These are phyloP conservation scores for Chymomyza caudatula DNA, from an alignment of 2,888 invertebrate genomes.

Conservation along the genomic window DNA sequence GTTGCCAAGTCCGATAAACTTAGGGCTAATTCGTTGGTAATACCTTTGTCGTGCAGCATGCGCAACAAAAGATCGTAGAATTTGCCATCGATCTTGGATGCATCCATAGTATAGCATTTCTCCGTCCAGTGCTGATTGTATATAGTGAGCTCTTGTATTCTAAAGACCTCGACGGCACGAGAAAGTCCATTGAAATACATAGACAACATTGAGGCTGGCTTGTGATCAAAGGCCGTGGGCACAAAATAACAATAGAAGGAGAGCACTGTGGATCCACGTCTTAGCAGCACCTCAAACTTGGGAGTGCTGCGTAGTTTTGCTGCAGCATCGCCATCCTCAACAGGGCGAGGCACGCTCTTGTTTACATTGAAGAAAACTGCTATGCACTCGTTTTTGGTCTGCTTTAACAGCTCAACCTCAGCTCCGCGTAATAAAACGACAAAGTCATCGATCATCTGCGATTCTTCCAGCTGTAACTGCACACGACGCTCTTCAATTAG, in stretches of 20 bases:
- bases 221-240: slow-evolving; percentile 22
- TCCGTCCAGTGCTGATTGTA: slow-evolving; percentile 36
- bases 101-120: slow-evolving; percentile 33
- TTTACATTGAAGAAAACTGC: slow-evolving; percentile 39
- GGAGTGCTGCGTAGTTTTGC: slow-evolving; percentile 34
- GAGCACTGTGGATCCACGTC: slow-evolving; percentile 23
- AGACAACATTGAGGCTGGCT: background rate
- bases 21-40: slow-evolving; percentile 37
- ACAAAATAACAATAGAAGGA: slow-evolving; percentile 36
- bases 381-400: slow-evolving; percentile 25
- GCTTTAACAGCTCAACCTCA: slow-evolving; percentile 26
- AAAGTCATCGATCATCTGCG: slow-evolving; percentile 30
- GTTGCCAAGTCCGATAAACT: slow-evolving; percentile 47
- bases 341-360: slow-evolving; percentile 35
- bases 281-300: slow-evolving; percentile 41
- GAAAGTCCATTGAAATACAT: background rate
- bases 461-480: slow-evolving; percentile 29
- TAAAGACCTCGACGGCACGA: slow-evolving; percentile 12
- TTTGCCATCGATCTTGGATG: slow-evolving; percentile 33
- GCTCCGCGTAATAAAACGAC: slow-evolving; percentile 25
- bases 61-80: slow-evolving; percentile 31
- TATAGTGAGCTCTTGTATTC: slow-evolving; percentile 34
- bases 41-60: slow-evolving; percentile 39
- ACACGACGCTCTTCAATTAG: slow-evolving; percentile 38
- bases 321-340: slow-evolving; percentile 15